A percentile compares a stretch with the other conserved stretches of the same genome.
These are phyloP conservation scores for Dinocampus coccinellae DNA, from an alignment of 2,888 invertebrate genomes.

Conservation along the genomic window DNA sequence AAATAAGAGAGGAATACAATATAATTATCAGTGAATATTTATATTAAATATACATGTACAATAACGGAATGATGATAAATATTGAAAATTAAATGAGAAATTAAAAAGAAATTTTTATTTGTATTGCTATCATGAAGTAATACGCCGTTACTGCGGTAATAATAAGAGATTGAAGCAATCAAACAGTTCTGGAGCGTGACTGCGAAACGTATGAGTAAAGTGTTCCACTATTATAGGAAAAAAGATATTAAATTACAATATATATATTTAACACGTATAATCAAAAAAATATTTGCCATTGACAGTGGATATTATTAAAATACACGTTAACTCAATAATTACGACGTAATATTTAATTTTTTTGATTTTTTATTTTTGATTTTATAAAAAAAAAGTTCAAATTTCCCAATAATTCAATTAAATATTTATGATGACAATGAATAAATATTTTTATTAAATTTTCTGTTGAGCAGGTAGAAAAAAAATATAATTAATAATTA, in stretches of 20 bases:
- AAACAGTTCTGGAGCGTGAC: constrained; percentile 69
- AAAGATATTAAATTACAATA: constrained; percentile 27
- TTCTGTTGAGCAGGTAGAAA: not conserved
- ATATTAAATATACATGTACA: not conserved
- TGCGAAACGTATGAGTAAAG: constrained; percentile 45
- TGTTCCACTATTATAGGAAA: constrained; percentile 53
- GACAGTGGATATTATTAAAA: not conserved
- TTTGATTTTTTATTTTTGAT: not conserved
- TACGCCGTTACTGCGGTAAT: constrained; percentile 61
- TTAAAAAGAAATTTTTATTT: constrained; percentile 44
- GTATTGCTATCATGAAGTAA: constrained; percentile 44
- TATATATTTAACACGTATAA: not conserved
- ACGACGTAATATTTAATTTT: not conserved
- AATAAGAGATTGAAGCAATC: constrained; percentile 62
- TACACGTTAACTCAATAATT: not conserved
- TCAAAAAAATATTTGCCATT: not conserved
- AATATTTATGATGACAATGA: not conserved
- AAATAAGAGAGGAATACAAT: too few relatives aligned
- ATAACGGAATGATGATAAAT: not conserved
- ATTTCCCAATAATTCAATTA: not conserved
- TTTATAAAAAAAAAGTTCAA: not conserved
- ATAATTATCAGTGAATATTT: not conserved
- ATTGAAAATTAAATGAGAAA: constrained; percentile 26
- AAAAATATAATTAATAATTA: too few relatives aligned
- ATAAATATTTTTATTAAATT: not conserved